A percentile compares a stretch with the other conserved stretches of the same genome.
Evolutionary conservation across 1,140 invertebrate genomes (phyloP).

Genomic region (Asbolus verrucosus): DNA sequence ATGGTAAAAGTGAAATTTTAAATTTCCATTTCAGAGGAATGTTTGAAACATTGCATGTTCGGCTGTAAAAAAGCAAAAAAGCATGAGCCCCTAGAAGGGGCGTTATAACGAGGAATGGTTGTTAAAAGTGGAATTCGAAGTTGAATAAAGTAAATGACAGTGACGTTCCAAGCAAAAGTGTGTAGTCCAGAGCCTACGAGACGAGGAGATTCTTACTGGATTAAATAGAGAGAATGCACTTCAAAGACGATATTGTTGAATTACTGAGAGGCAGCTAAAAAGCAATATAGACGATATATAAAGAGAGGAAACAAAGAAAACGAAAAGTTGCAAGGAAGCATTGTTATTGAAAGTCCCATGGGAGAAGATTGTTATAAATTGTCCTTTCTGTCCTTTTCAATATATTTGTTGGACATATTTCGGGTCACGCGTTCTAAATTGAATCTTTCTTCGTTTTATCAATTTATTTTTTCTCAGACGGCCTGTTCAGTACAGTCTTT

Average conservation of each 20-base stretch:
- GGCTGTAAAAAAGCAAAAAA: not conserved
- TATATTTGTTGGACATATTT: conserved; percentile 57
- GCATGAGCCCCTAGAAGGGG: not conserved
- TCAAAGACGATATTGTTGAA: conserved; percentile 53
- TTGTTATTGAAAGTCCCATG: conserved; percentile 55
- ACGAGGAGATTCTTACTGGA: conserved; percentile 35
- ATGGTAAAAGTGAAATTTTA: not conserved
- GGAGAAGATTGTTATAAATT: conserved; percentile 57
- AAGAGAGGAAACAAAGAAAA: conserved; percentile 49
- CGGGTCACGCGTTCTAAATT: conserved; percentile 54
- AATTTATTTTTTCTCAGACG: conserved; percentile 49
- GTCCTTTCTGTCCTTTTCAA: conserved; percentile 55
- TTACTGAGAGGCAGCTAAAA: conserved; percentile 54
- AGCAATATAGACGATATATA: conserved; percentile 55
- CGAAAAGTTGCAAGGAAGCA: conserved; percentile 54
- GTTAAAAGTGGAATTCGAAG: conserved; percentile 12
- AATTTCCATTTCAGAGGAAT: conserved; percentile 21
- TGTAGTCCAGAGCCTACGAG: conserved; percentile 30
- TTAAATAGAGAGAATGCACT: conserved; percentile 51
- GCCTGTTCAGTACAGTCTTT: conserved; percentile 37
- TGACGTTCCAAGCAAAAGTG: conserved; percentile 2
- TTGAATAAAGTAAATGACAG: conserved; percentile 30
- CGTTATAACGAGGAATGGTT: conserved; percentile 2
- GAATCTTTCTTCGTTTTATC: conserved; percentile 53
- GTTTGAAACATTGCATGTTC: not conserved